phyloP scores from a whole-genome alignment of 92 coral and sea anemone species.

The Phymanthus crucifer region DNA sequence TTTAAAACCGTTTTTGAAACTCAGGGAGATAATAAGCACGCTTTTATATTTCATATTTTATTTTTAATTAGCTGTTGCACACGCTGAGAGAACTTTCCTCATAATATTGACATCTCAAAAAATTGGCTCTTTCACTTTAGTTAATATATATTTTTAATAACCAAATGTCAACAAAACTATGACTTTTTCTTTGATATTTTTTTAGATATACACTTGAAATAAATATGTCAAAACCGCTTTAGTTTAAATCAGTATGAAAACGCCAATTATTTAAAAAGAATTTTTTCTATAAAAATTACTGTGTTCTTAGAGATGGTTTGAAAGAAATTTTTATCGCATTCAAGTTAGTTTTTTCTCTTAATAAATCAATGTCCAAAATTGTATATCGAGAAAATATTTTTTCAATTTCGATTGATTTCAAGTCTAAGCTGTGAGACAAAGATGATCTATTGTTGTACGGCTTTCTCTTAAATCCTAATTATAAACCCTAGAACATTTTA shows the following conservation, averaged over 20 bases:
- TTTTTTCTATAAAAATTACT: too few relatives aligned
- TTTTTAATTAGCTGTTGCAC: neutral
- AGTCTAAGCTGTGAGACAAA: neutral
- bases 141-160: constrained; percentile 2
- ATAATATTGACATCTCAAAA: neutral
- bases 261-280: too few relatives aligned
- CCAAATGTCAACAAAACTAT: neutral
- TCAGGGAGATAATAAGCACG: neutral
- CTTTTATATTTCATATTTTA: neutral
- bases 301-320: too few relatives aligned
- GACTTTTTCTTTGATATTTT: neutral
- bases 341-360: neutral
- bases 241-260: too few relatives aligned
- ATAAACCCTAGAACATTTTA: neutral
- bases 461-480: neutral
- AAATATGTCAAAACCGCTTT: too few relatives aligned
- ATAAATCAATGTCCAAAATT: neutral
- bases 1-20: neutral
- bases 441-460: neutral
- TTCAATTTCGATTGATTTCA: neutral
- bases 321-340: neutral
- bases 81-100: neutral
- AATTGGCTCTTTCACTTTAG: neutral
- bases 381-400: constrained; percentile 2
- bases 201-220: neutral